These are phyloP conservation scores for Lacerta agilis DNA, from an alignment of 2,797 vertebrate species.

Conservation along the genomic window DNA sequence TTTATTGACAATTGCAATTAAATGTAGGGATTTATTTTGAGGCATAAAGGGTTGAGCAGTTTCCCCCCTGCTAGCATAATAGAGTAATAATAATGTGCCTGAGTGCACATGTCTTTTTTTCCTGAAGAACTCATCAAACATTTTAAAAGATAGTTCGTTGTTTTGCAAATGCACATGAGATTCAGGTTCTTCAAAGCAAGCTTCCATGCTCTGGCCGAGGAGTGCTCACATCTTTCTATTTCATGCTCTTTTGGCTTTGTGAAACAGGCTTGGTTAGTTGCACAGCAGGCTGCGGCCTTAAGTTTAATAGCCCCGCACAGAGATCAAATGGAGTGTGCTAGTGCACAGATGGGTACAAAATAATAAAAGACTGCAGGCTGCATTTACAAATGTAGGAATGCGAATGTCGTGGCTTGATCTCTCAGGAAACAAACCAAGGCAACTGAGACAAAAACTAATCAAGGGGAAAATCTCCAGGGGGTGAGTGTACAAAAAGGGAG, in stretches of 20 bases:
- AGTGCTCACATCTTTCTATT: not conserved
- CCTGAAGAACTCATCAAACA: not conserved
- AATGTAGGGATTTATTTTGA: not conserved
- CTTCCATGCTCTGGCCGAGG: not conserved
- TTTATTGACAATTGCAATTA: not conserved
- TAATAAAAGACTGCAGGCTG: not conserved
- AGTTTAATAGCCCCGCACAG: not conserved
- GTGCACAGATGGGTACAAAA: not conserved
- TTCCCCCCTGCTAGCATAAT: not conserved
- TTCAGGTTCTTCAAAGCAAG: not conserved
- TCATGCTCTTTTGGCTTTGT: constrained; percentile 7
- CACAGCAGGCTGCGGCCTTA: fast-evolving
- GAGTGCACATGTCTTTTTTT: not conserved
- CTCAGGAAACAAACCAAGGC: constrained; percentile 3
- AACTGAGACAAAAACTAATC: constrained; percentile 8
- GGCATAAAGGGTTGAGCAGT: not conserved
- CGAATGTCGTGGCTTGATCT: not conserved
- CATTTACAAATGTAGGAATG: not conserved
- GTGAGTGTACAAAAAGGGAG: not conserved
- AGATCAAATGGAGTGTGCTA: not conserved
- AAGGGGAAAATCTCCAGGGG: not conserved
- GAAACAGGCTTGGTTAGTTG: not conserved
- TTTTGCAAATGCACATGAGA: not conserved
- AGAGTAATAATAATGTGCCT: not conserved
- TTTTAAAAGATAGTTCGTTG: not conserved